Evolutionary conservation across 92 coral and sea anemone genomes (phyloP).

Genomic region (Porites divaricata): DNA sequence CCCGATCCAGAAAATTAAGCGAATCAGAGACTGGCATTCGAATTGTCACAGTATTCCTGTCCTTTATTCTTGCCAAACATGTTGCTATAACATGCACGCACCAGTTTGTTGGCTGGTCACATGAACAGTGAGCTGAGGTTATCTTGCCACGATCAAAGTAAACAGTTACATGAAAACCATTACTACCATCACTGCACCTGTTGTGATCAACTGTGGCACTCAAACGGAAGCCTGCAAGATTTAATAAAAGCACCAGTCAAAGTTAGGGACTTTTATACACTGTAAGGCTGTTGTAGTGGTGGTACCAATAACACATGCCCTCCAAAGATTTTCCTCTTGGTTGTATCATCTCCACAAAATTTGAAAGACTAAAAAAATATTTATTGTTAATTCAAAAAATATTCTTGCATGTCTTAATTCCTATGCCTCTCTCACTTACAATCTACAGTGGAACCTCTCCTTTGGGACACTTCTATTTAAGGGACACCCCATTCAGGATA

Average conservation of each 20-base stretch:
- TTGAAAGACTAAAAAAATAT: no score
- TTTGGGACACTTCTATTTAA: no score
- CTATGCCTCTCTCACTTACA: no score
- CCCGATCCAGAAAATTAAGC: slow-evolving; percentile 73
- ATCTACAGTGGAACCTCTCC: no score
- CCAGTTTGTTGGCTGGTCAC: slow-evolving; percentile 80
- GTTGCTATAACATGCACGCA: slow-evolving; percentile 89
- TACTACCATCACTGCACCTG: slow-evolving; percentile 9
- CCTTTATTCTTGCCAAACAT: slow-evolving; percentile 72
- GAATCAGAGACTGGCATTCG: slow-evolving; percentile 92
- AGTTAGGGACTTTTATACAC: no score
- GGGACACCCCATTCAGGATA: no score
- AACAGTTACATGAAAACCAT: slow-evolving; percentile 64
- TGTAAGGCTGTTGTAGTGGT: no score
- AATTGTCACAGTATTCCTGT: slow-evolving; percentile 38
- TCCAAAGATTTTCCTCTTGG: no score
- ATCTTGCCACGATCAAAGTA: slow-evolving; percentile 97
- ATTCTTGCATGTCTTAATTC: no score
- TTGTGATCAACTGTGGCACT: slow-evolving; percentile 82
- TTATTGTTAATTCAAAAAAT: no score
- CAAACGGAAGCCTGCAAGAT: slow-evolving; percentile 79
- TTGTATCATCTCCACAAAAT: no score
- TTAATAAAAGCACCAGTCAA: neutral
- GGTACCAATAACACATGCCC: no score
- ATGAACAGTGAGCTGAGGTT: slow-evolving; percentile 88